Base-by-base conservation (phyloP, 1,140 invertebrate genomes). In the Drosophila tristis region DNA sequence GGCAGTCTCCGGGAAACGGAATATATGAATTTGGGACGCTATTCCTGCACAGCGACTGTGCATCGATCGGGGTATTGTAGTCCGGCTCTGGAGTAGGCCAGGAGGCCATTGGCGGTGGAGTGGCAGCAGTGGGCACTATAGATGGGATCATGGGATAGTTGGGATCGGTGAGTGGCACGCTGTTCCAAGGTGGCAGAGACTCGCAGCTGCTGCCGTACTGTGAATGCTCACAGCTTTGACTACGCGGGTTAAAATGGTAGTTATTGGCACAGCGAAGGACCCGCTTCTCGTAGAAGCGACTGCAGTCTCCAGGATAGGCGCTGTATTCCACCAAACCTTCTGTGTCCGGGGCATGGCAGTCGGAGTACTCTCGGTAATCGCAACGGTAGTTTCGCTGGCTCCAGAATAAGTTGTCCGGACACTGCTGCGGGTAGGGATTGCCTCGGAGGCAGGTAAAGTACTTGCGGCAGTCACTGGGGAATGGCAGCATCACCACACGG, bases 1-100 rank as follows among this genome's bases (percentile, higher is more conserved):
- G 72, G 13, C 90, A 91, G 67, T 90, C 70, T 8, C 47, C 63
- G 2, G 90, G 90, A 74, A 90, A 81, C 8, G 73, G 51, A 6
- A 87, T 44, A 58, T 80, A 90, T 2, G 53, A 23, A 7, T 15
- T 53, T 23, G 44, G 11, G 16, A 47, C n/a, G 58, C 26, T 45
- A 3, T 44, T 42, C 2, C 4, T 29, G 35, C 81, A 86, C 25
- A 63, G 7, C 2, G 29, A 25, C 20, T 35, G 29, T 4, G 48
- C 65, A 39, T 81, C 62, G 1, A 81, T 62, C 0, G 78, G 78
- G 25, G 23, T 5, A 15, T 44, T 16, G 7, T 2, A 4, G 0
- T 4, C n/a, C 0, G 48, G 11, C 0, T n/a, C 45, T 1, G 9
- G 5, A 1, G 25, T 1, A 9, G 42, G 20, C 11, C 16, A 6